phyloP scores from a whole-genome alignment of 2,888 invertebrate species.

The Oscheius sp. region DNA sequence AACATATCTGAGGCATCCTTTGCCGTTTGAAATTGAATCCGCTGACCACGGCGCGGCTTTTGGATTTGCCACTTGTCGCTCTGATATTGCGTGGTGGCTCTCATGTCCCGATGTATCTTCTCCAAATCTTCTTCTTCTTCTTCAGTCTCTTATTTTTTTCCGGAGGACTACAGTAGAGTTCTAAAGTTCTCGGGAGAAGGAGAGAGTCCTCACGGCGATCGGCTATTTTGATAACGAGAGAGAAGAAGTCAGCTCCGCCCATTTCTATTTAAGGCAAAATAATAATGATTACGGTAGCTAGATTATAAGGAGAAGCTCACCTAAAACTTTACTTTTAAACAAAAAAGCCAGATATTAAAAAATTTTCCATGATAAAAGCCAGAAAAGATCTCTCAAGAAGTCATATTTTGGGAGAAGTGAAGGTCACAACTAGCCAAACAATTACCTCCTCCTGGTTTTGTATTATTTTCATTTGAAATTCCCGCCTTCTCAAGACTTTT shows the following conservation, averaged over 20 bases:
- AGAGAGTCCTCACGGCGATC: not conserved
- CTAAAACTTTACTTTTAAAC: too few relatives aligned
- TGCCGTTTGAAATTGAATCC: conserved; percentile 26
- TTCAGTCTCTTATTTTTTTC: not conserved
- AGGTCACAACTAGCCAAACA: too few relatives aligned
- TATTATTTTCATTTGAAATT: too few relatives aligned
- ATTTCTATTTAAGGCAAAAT: not conserved
- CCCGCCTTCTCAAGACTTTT: too few relatives aligned
- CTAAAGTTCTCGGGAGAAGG: not conserved
- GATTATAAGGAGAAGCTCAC: not conserved
- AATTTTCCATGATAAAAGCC: too few relatives aligned
- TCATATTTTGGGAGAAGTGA: too few relatives aligned
- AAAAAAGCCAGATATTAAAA: too few relatives aligned
- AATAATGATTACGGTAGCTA: not conserved
- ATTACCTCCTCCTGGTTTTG: too few relatives aligned
- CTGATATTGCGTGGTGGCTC: conserved; percentile 16
- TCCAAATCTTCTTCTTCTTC: not conserved
- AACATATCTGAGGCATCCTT: too few relatives aligned
- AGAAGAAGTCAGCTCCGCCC: not conserved
- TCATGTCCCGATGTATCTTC: not conserved
- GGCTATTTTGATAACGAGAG: not conserved
- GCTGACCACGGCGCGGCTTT: not conserved
- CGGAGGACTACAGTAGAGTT: not conserved
- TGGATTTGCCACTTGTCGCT: conserved; percentile 21
- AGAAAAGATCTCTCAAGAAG: too few relatives aligned